Evolutionary conservation across 2,113 vertebrate species (phyloP).

Genomic region (Nestor notabilis): DNA sequence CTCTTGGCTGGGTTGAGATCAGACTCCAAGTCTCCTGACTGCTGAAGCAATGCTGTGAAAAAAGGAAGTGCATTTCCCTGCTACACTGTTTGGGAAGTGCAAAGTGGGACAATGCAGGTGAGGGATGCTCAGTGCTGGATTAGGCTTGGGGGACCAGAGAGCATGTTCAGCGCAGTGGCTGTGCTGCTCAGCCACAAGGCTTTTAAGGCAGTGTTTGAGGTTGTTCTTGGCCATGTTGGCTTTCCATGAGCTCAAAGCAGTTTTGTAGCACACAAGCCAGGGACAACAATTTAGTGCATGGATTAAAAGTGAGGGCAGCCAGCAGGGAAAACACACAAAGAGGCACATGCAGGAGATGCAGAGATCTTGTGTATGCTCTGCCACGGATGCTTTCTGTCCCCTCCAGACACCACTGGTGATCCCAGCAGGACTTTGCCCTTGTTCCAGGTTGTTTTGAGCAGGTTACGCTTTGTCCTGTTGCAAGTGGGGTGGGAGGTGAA

Average conservation of each 20-base stretch:
- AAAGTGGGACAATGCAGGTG: neutral
- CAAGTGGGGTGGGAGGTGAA: neutral
- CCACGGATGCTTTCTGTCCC: neutral
- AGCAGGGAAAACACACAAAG: neutral
- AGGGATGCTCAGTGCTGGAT: neutral
- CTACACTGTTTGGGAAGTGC: neutral
- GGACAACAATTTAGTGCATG: neutral
- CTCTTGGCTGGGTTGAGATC: neutral
- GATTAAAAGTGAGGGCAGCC: neutral
- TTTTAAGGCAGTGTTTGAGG: neutral
- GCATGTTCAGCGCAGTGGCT: neutral
- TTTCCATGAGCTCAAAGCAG: neutral
- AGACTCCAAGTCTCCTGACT: neutral
- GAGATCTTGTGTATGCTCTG: neutral
- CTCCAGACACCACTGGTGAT: neutral
- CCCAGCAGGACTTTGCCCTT: neutral
- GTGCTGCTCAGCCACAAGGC: neutral
- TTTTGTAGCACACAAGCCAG: neutral
- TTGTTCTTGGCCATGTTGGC: neutral
- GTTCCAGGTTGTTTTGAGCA: neutral
- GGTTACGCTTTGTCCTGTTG: neutral
- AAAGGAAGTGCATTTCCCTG: neutral
- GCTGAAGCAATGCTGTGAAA: neutral
- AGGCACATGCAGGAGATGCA: neutral
- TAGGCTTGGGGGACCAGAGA: neutral